These are phyloP conservation scores for Sula dactylatra DNA, from an alignment of 2,113 vertebrate genomes.

Conservation along the genomic window DNA sequence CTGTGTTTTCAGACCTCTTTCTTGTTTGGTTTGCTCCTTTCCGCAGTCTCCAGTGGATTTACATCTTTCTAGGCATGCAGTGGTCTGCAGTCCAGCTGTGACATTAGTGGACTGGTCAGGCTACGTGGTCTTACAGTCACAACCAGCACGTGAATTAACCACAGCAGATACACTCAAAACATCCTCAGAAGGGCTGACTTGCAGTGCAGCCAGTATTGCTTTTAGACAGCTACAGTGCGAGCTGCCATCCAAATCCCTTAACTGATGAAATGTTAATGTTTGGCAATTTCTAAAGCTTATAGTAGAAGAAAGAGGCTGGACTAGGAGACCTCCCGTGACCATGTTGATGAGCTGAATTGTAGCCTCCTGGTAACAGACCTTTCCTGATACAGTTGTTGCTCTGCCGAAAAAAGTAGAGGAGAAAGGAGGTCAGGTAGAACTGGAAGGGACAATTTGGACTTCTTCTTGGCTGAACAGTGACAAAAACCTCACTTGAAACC, in stretches of 20 bases:
- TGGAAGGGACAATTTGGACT: not conserved
- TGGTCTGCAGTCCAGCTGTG: not conserved
- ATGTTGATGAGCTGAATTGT: not conserved
- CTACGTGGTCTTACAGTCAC: not conserved
- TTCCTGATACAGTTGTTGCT: not conserved
- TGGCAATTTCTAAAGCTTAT: not conserved
- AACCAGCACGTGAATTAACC: not conserved
- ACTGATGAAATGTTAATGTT: slow-evolving; percentile 14
- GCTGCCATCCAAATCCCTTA: not conserved
- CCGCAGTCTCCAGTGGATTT: not conserved
- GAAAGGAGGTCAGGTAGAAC: not conserved
- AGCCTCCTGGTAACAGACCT: not conserved
- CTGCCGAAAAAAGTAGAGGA: not conserved
- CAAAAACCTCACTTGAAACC: not conserved
- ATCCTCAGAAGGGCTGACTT: not conserved
- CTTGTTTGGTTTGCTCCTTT: not conserved
- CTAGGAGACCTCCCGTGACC: not conserved
- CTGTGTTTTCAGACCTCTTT: not conserved
- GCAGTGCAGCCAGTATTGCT: not conserved
- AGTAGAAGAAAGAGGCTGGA: not conserved
- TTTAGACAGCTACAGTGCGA: not conserved
- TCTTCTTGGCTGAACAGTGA: not conserved
- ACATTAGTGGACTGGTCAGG: not conserved
- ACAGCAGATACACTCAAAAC: not conserved
- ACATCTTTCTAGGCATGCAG: not conserved